Conservation (phyloP, 2,113 vertebrate genomes). For the Oostethus manadensis region DNA sequence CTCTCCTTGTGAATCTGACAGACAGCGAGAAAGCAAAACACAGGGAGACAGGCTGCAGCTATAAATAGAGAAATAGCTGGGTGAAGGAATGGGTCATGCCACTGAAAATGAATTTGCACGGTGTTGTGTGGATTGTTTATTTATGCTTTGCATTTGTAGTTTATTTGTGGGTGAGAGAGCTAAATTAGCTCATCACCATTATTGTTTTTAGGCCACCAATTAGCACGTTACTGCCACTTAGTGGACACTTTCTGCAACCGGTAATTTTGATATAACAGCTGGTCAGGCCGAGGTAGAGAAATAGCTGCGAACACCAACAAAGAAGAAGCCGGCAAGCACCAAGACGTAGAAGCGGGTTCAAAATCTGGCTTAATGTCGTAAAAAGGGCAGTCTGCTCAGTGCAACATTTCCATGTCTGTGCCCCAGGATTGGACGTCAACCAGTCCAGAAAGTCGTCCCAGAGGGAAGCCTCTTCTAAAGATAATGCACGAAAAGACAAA, state of each 20-base stretch:
- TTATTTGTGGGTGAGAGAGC: neutral
- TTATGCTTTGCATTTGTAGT: neutral
- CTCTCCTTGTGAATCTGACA: constrained; percentile 19
- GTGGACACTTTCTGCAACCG: constrained; percentile 22
- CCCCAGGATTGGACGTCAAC: too few species aligned
- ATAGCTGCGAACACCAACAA: too few species aligned
- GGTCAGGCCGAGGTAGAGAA: too few species aligned
- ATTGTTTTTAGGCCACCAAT: neutral
- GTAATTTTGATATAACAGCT: neutral
- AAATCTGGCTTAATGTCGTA: too few species aligned
- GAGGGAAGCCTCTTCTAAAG: too few species aligned
- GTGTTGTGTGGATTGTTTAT: constrained; percentile 13
- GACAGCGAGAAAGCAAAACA: constrained; percentile 43
- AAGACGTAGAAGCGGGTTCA: too few species aligned
- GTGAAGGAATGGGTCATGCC: constrained; percentile 26
- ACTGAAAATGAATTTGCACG: constrained; percentile 13
- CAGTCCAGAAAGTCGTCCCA: too few species aligned
- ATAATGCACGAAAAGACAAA: too few species aligned
- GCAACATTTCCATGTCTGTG: too few species aligned
- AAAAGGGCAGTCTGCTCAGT: too few species aligned
- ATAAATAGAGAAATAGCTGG: constrained; percentile 59
- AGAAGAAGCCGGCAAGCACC: too few species aligned
- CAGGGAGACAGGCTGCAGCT: constrained; percentile 38
- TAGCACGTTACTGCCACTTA: constrained; percentile 30
- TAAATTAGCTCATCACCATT: constrained; percentile 1